Evolutionary conservation across 2,797 vertebrate species (phyloP), one percentile per base, ranked within the genome.

Genomic region (Loriculus beryllinus): DNA sequence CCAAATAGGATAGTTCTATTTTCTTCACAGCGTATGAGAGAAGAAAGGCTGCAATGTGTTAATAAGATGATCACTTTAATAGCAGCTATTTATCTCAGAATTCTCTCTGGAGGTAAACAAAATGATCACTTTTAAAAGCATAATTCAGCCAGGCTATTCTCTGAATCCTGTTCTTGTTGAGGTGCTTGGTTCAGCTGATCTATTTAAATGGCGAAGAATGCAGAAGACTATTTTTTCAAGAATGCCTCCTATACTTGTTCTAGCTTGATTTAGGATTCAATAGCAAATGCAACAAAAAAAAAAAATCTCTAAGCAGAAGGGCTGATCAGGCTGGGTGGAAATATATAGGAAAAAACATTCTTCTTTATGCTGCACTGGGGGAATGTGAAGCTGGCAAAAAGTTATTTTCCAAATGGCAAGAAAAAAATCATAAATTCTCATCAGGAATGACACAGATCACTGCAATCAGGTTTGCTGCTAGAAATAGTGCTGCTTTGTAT

Each of bases 11-110:
- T 87, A 88, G 95, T 93, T 95, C 71, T 92, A 14, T 96, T 96
- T 95, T 86, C 87, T 85, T 93, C 60, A 28, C 28, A 48, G 80
- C 22, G 28, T 80, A 64, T 69, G 51, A 79, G 62, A 65, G 90
- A 43, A 88, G 75, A 91, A 83, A 89, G 72, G 57, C 69, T 94
- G 91, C 71, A 45, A 28, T 82, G 76, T 76, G 82, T 79, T 95
- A 90, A 92, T 93, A 93, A 94, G 86, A 94, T 92, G 93, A 88
- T 87, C 54, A 29, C 71, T 96, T 95, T 93, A 96, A 93, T 79
- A 96, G 90, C 65, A 91, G 69, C 49, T 62, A 31, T 97, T 97
- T 93, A 89, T 95, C 89, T 91, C 82, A 33, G 49, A 91, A 52
- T 77, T 64, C 52, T 89, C 77, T 87, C 80, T 89, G 69, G 82